Evolutionary conservation across 2,113 vertebrate species (phyloP), one percentile per base, ranked within the genome.

Genomic region (Rhegmatorhina hoffmannsi): DNA sequence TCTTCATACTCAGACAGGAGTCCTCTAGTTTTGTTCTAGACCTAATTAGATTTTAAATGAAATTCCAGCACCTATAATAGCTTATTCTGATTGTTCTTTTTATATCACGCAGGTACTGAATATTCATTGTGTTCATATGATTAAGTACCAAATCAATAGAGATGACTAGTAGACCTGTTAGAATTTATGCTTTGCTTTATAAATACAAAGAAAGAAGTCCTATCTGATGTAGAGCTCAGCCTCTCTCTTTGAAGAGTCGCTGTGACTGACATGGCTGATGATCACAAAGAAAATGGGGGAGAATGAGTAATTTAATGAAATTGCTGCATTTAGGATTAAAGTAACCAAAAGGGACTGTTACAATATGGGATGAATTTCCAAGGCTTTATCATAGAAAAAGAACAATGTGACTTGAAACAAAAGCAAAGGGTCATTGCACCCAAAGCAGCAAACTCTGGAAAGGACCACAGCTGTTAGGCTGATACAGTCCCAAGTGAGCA

Each of bases 61-160:
- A 96, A 98, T 98, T 97, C 96, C 96, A 95, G 94, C 94, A 97
- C 97, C 95, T 94, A 97, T 98, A 97, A 98, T 98, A 97, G 96
- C 97, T 97, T 98, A 97, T 97, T 98, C 98, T 97, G 97, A 97
- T 98, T 98, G 96, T 97, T 98, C 97, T 97, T 98, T 98, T 98
- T 98, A 98, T 98, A 97, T 97, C 96, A 82, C 95, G 87, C 46
- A 93, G 96, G 95, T 92, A 95, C 94, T 97, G 97, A 98, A 98
- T 96, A 97, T 98, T 98, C 97, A 97, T 97, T 94, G 80, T 93
- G 72, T 94, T 97, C 97, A 86, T 94, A 95, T 98, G 96, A 97
- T 98, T 97, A 98, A 98, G 97, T 94, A 93, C 86, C 94, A 97
- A 98, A 96, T 97, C 94, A 97, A 97, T 96, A 97, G 94, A 94